A percentile compares a stretch with the other conserved stretches of the same genome.
These are phyloP conservation scores for Acrobasis consociella DNA, from an alignment of 2,888 invertebrate species.

Conservation along the genomic window DNA sequence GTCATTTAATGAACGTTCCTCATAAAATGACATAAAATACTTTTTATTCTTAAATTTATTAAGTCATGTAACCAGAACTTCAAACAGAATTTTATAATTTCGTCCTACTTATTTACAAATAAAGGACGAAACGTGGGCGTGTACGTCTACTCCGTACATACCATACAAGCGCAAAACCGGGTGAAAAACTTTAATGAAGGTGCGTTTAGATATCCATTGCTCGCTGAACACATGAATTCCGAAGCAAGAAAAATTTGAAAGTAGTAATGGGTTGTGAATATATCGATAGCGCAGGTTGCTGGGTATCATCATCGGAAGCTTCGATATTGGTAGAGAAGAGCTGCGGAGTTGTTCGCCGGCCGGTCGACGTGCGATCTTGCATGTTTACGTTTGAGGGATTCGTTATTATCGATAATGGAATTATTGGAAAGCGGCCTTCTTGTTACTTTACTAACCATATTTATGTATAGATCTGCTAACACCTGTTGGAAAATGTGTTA, in stretches of 20 bases:
- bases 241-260: neutral
- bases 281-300: slow-evolving; percentile 23
- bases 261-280: slow-evolving; percentile 28
- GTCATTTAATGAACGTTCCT: no score
- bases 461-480: neutral
- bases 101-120: slow-evolving; percentile 24
- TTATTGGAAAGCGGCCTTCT: neutral
- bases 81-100: slow-evolving; percentile 16
- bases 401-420: slow-evolving; percentile 29
- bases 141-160: slow-evolving; percentile 30
- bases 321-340: slow-evolving; percentile 23
- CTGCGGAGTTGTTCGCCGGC: slow-evolving; percentile 37
- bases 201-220: slow-evolving; percentile 28
- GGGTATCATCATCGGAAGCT: slow-evolving; percentile 1
- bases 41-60: neutral
- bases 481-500: neutral
- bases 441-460: neutral
- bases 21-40: no score
- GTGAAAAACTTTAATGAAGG: neutral
- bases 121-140: slow-evolving; percentile 27
- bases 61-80: slow-evolving; percentile 12
- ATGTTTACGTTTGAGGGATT: slow-evolving; percentile 46
- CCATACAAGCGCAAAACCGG: neutral
- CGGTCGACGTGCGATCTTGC: slow-evolving; percentile 43
- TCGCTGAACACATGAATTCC: neutral